Conservation (phyloP, 64 coral and sea anemone genomes). For the Stichodactyla mertensii region DNA sequence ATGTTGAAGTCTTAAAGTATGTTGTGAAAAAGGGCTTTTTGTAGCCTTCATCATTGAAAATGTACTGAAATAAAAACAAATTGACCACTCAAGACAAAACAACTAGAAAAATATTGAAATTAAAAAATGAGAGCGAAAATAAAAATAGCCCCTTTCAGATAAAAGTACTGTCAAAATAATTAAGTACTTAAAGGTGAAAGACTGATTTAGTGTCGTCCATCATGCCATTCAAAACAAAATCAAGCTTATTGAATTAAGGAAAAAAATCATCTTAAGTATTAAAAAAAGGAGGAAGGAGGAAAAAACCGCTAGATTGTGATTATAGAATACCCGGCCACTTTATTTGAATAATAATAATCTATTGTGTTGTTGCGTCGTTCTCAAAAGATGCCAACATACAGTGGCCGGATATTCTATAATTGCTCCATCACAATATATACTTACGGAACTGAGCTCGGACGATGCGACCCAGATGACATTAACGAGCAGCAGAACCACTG, state of each 20-base stretch:
- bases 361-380: too few relatives aligned
- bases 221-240: not conserved
- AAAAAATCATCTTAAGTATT: too few relatives aligned
- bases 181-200: not conserved
- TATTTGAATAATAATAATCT: too few relatives aligned
- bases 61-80: slow-evolving; percentile 67
- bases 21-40: slow-evolving; percentile 97
- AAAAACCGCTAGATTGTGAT: too few relatives aligned
- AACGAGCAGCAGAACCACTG: slow-evolving; percentile 68
- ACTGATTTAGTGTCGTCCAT: not conserved
- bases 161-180: not conserved
- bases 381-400: too few relatives aligned
- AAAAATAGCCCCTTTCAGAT: too few relatives aligned
- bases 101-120: not conserved
- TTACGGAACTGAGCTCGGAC: slow-evolving; percentile 82
- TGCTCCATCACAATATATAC: not conserved
- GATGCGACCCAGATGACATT: slow-evolving; percentile 92
- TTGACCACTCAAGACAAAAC: not conserved
- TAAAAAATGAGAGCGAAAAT: not conserved
- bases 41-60: slow-evolving; percentile 80
- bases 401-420: too few relatives aligned
- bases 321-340: too few relatives aligned
- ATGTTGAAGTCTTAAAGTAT: slow-evolving; percentile 93
- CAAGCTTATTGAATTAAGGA: too few relatives aligned
- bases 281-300: too few relatives aligned